Evolutionary conservation across 2,888 invertebrate genomes (phyloP).

Genomic region (Cryptophagus acutangulus): DNA sequence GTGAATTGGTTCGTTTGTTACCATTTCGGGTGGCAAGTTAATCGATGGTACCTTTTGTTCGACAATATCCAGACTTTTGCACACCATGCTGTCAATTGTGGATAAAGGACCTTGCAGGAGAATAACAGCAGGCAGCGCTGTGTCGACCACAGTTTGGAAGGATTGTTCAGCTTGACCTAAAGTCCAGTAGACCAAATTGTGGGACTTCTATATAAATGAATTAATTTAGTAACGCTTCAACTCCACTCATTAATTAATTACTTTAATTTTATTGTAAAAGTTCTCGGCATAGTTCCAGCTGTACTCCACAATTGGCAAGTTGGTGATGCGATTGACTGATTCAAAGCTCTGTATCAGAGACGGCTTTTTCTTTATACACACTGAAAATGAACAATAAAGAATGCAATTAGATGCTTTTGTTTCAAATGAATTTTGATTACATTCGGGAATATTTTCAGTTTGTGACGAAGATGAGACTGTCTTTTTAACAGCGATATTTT

Average conservation of each 20-base stretch:
- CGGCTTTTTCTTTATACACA: slow-evolving; percentile 24
- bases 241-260: too few species aligned
- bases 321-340: slow-evolving; percentile 69
- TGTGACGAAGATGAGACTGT: slow-evolving; percentile 3
- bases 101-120: slow-evolving; percentile 68
- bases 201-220: slow-evolving; percentile 54
- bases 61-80: slow-evolving; percentile 78
- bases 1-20: slow-evolving; percentile 47
- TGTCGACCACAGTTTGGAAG: slow-evolving; percentile 64
- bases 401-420: too few species aligned
- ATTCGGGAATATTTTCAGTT: slow-evolving; percentile 2
- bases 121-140: slow-evolving; percentile 68
- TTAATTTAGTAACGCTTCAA: background rate
- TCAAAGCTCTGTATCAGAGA: slow-evolving; percentile 52
- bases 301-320: slow-evolving; percentile 77
- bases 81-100: slow-evolving; percentile 70
- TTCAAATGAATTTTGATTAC: background rate
- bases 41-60: slow-evolving; percentile 79
- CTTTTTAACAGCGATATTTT: background rate
- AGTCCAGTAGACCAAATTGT: slow-evolving; percentile 70
- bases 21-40: slow-evolving; percentile 78
- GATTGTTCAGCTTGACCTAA: slow-evolving; percentile 71
- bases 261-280: slow-evolving; percentile 73
- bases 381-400: slow-evolving; percentile 22
- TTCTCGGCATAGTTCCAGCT: slow-evolving; percentile 70